These are phyloP conservation scores for Iphiclides podalirius DNA, from an alignment of 2,888 invertebrate species.

Conservation along the genomic window DNA sequence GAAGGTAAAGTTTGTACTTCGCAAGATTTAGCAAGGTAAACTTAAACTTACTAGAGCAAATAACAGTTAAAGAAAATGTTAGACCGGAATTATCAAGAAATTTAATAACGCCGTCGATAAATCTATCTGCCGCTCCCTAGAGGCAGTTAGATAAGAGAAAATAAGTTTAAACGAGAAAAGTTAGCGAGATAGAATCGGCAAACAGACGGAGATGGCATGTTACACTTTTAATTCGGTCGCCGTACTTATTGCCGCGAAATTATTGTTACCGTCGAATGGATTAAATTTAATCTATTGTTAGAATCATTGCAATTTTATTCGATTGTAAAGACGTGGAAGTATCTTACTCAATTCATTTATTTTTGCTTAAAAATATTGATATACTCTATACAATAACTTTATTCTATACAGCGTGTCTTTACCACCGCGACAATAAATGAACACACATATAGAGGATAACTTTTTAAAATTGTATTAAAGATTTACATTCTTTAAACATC, in stretches of 20 bases:
- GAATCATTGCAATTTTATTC: too few species aligned
- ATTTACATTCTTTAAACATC: too few species aligned
- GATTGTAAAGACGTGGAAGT: too few species aligned
- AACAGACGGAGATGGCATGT: constrained; percentile 32
- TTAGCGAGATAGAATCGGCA: constrained; percentile 42
- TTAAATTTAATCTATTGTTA: too few species aligned
- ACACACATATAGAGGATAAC: too few species aligned
- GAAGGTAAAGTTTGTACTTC: constrained; percentile 3
- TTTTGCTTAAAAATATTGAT: too few species aligned
- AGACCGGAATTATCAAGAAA: constrained; percentile 24
- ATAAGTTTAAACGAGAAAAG: constrained; percentile 76
- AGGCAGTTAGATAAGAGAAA: constrained; percentile 65
- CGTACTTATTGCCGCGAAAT: constrained; percentile 10
- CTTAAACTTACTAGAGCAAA: constrained; percentile 16
- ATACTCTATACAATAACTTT: too few species aligned
- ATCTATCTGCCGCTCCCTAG: constrained; percentile 40
- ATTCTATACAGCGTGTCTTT: too few species aligned
- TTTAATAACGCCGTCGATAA: constrained; percentile 25
- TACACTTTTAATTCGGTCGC: constrained; percentile 32
- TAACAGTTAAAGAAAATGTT: constrained; percentile 23
- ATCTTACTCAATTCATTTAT: too few species aligned
- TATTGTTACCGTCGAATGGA: neutral
- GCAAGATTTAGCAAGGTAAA: neutral
- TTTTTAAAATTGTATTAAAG: too few species aligned
- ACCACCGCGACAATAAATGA: too few species aligned